Conservation (phyloP, 2,888 invertebrate genomes). For the Campopleginae sp. region DNA sequence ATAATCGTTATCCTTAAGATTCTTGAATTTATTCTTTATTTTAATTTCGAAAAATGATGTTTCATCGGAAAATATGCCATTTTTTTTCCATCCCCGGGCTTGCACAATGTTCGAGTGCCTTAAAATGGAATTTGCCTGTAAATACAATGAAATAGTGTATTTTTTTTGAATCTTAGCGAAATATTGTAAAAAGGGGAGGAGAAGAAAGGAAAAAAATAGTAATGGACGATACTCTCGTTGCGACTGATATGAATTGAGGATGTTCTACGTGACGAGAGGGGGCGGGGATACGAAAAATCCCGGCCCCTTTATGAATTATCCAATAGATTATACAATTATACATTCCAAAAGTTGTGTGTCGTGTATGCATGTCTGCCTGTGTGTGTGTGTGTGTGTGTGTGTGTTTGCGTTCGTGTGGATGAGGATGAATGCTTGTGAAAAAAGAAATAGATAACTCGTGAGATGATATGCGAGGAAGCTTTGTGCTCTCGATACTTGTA, state of each 20-base stretch:
- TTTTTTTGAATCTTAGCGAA: conserved; percentile 25
- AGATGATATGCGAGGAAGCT: conserved; percentile 37
- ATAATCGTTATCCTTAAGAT: conserved; percentile 53
- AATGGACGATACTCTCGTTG: conserved; percentile 59
- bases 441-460: conserved; percentile 48
- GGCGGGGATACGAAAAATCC: conserved; percentile 45
- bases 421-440: conserved; percentile 42
- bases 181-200: conserved; percentile 27
- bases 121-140: conserved; percentile 51
- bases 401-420: conserved; percentile 1
- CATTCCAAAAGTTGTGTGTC: conserved; percentile 69
- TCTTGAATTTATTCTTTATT: conserved; percentile 40
- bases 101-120: conserved; percentile 20
- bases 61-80: conserved; percentile 4
- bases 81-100: conserved; percentile 28
- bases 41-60: conserved; percentile 33
- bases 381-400: not conserved
- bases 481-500: conserved; percentile 42
- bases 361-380: conserved; percentile 26
- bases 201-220: conserved; percentile 7
- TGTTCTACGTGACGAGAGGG: conserved; percentile 52
- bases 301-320: conserved; percentile 46
- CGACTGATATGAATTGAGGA: conserved; percentile 54
- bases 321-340: conserved; percentile 64
- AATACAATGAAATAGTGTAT: conserved; percentile 53